A percentile compares a stretch with the other conserved stretches of the same genome.
Conservation (phyloP, 1,140 invertebrate species). For the Zeugodacus cucurbitae region DNA sequence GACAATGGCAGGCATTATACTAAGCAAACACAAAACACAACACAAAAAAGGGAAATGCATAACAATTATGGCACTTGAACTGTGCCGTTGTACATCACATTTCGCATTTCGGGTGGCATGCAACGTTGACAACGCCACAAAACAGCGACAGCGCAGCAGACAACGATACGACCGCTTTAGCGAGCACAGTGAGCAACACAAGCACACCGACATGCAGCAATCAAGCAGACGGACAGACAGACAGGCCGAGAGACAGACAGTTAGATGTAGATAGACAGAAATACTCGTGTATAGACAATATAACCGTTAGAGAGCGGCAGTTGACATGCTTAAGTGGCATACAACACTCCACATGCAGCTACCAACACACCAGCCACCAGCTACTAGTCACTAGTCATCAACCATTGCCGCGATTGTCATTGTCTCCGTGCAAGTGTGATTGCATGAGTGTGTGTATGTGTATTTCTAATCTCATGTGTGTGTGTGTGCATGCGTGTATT, state of each 20-base stretch:
- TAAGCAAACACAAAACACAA: no score
- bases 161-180: no score
- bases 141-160: no score
- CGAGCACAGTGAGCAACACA: no score
- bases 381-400: background rate
- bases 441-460: background rate
- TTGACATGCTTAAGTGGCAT: slow-evolving; percentile 12
- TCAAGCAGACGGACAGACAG: no score
- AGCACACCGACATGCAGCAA: no score
- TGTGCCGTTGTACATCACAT: no score
- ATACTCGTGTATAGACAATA: background rate
- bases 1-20: no score
- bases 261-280: background rate
- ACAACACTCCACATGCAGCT: background rate
- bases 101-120: no score
- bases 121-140: no score
- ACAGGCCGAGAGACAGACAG: background rate
- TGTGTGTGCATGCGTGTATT: background rate
- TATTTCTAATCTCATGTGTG: background rate
- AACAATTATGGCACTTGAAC: background rate
- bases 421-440: background rate
- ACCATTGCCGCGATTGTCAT: background rate
- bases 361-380: background rate
- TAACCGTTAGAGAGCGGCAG: background rate
- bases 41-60: background rate